These are phyloP conservation scores for Limonius californicus DNA, from an alignment of 1,140 invertebrate species.

Conservation along the genomic window DNA sequence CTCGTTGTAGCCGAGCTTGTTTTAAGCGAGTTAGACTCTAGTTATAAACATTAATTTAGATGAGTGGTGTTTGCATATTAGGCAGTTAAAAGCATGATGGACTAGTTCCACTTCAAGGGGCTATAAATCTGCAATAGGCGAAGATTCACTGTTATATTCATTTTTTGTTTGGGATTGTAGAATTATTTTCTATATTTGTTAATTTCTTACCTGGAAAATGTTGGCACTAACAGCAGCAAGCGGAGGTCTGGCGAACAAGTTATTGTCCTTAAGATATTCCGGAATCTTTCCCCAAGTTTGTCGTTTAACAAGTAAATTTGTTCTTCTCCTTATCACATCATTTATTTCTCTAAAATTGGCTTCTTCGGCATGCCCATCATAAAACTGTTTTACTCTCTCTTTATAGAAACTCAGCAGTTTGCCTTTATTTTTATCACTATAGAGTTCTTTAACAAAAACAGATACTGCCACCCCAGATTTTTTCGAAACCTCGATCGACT, in stretches of 20 bases:
- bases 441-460: slow-evolving; percentile 72
- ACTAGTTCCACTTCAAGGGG: background rate
- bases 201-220: slow-evolving; percentile 68
- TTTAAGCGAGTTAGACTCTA: too few relatives aligned
- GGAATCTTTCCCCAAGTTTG: slow-evolving; percentile 71
- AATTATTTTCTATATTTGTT: too few relatives aligned
- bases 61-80: too few relatives aligned
- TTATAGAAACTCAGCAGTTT: slow-evolving; percentile 80
- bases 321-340: slow-evolving; percentile 69
- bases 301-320: slow-evolving; percentile 73
- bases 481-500: slow-evolving; percentile 59
- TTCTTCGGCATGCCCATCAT: slow-evolving; percentile 79
- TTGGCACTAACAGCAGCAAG: slow-evolving; percentile 74
- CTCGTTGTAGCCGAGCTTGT: too few relatives aligned
- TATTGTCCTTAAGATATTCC: slow-evolving; percentile 70
- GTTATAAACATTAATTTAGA: too few relatives aligned
- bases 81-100: too few relatives aligned
- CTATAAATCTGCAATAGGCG: background rate
- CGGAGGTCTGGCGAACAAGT: slow-evolving; percentile 65
- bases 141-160: background rate
- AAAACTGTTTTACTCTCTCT: slow-evolving; percentile 78
- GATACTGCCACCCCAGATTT: slow-evolving; percentile 67
- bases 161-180: too few relatives aligned
- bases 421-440: slow-evolving; percentile 71
- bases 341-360: slow-evolving; percentile 75